Evolutionary conservation across 2,888 invertebrate species (phyloP).

Genomic region (Malthinus flaveolus): DNA sequence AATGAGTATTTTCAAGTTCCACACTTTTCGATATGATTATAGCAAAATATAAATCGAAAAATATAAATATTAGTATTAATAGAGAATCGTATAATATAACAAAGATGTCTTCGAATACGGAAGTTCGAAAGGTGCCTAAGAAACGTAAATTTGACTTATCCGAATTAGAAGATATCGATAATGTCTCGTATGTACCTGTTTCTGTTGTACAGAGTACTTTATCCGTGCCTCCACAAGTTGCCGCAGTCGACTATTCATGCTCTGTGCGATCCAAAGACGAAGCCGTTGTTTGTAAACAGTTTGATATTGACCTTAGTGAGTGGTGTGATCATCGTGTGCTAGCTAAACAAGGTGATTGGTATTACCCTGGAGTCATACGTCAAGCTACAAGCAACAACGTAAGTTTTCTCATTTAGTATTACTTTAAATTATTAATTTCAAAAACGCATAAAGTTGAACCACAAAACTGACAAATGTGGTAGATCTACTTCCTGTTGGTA

Average conservation of each 20-base stretch:
- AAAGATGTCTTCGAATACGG: constrained; percentile 27
- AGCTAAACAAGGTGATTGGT: constrained; percentile 80
- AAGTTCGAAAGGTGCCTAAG: constrained; percentile 83
- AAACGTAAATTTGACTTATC: constrained; percentile 87
- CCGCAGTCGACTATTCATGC: constrained; percentile 52
- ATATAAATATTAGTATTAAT: constrained; percentile 12
- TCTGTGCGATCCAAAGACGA: constrained; percentile 42
- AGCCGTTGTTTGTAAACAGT: constrained; percentile 38
- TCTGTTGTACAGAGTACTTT: constrained; percentile 51
- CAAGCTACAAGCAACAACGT: constrained; percentile 68
- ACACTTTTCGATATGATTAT: constrained; percentile 19
- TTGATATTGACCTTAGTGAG: constrained; percentile 81
- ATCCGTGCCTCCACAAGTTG: constrained; percentile 50
- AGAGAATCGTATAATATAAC: constrained; percentile 11
- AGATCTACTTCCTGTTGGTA: no score
- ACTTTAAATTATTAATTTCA: no score
- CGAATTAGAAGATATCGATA: constrained; percentile 71
- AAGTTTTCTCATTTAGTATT: constrained; percentile 39
- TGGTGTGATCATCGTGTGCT: constrained; percentile 93
- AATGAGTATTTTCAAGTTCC: neutral
- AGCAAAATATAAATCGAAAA: constrained; percentile 23
- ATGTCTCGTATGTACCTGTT: constrained; percentile 46
- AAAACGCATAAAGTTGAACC: no score
- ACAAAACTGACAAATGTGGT: no score
- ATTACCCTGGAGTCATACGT: constrained; percentile 87